Evolutionary conservation across 2,888 invertebrate species (phyloP), one percentile per base, ranked within the genome.

Genomic region (Cantharis lateralis): DNA sequence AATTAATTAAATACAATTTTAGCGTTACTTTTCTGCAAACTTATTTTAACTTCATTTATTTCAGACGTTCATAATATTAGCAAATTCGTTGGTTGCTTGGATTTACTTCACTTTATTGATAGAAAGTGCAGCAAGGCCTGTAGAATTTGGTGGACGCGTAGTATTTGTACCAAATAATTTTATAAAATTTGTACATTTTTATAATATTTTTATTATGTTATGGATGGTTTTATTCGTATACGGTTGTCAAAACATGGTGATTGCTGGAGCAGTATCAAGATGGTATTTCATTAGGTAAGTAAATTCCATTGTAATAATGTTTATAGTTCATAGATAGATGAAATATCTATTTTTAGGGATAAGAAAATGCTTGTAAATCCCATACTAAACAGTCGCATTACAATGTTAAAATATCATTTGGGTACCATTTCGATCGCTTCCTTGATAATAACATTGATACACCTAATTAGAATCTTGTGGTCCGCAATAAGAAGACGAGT

Each of bases 401-500:
- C 90, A 80, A 84, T 93, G 68, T 81, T 91, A 3, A 86, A 91
- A 48, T 95, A 92, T 85, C 95, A 96, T 87, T 85, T 95, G 78
- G 95, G 95, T 11, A 93, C 95, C 0, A 90, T 95, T 10, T 94
- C 95, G 1, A 91, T 95, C 76, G 95, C 95, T 0, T 93, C 95
- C 0, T 88, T 95, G 70, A 86, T 95, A 20, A 93, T 95, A 72
- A 93, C 94, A 20, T 85, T 94, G 2, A 5, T 48, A 2, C 5
- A n/a, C 7, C 7, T n/a, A n/a, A n/a, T 7, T 48, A 5, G n/a
- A 48, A 48, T n/a, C 0, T n/a, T 48, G n/a, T 48, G n/a, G 48
- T n/a, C 5, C n/a, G 7, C 7, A 48, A 81, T 91, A 3, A 83
- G 90, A n/a, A 89, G 88, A 82, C 91, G 91, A 79, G 91, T 93